phyloP scores from a whole-genome alignment of 2,888 invertebrate species.

The Diaprepes abbreviatus region DNA sequence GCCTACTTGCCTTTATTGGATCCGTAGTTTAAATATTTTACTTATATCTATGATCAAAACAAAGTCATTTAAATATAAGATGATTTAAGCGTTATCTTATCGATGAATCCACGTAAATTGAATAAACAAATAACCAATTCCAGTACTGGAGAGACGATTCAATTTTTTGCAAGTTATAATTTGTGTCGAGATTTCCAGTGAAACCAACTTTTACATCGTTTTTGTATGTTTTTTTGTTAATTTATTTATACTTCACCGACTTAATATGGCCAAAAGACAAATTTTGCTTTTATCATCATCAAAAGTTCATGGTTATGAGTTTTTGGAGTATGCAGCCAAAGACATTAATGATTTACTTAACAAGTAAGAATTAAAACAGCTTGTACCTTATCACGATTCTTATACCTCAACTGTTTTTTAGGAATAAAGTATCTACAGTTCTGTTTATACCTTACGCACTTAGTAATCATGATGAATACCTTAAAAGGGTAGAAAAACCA shows the following conservation, averaged over 20 bases:
- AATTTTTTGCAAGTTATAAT: neutral
- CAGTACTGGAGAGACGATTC: neutral
- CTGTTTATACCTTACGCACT: slow-evolving; percentile 84
- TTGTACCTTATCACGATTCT: neutral
- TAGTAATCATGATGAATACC: slow-evolving; percentile 76
- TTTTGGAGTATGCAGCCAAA: slow-evolving; percentile 77
- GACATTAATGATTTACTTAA: slow-evolving; percentile 76
- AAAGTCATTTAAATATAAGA: too few species aligned
- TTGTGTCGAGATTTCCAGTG: neutral
- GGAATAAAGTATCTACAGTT: slow-evolving; percentile 75
- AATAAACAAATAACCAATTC: neutral
- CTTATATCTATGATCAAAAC: too few species aligned
- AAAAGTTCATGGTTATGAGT: slow-evolving; percentile 75
- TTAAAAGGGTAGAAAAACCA: slow-evolving; percentile 72
- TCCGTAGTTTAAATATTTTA: too few species aligned
- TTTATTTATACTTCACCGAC: neutral
- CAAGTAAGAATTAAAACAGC: slow-evolving; percentile 63
- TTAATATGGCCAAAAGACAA: slow-evolving; percentile 64
- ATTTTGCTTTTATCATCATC: slow-evolving; percentile 80
- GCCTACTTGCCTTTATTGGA: too few species aligned
- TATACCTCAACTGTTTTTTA: slow-evolving; percentile 64
- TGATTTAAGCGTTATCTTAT: neutral
- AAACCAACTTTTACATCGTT: neutral
- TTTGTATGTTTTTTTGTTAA: neutral
- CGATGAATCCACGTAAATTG: neutral